Evolutionary conservation across 1,140 invertebrate genomes (phyloP).

Genomic region (Macrocentrus cingulum): DNA sequence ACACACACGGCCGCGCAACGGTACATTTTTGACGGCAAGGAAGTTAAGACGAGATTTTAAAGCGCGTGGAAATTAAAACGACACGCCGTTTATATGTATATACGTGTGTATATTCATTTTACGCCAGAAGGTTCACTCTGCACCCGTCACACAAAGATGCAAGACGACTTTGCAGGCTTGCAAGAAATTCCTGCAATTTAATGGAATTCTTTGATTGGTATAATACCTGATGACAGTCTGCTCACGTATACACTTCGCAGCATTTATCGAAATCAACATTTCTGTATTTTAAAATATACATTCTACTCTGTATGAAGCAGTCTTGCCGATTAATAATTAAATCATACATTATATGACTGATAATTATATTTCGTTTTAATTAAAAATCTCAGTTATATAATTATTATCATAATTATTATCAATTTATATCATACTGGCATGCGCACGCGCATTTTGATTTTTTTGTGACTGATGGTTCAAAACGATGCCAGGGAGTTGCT

Average conservation of each 20-base stretch:
- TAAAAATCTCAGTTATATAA: too few relatives aligned
- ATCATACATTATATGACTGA: too few relatives aligned
- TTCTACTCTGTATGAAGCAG: background rate
- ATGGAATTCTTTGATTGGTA: slow-evolving; percentile 57
- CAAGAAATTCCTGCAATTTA: slow-evolving; percentile 57
- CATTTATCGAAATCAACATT: slow-evolving; percentile 48
- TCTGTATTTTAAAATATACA: slow-evolving; percentile 30
- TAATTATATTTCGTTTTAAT: too few relatives aligned
- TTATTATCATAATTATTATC: too few relatives aligned
- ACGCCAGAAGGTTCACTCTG: background rate
- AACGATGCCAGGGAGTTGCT: too few relatives aligned
- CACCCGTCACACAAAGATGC: too few relatives aligned
- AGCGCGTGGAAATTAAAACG: too few relatives aligned
- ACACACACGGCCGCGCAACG: slow-evolving; percentile 9
- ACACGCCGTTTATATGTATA: background rate
- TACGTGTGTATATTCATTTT: background rate
- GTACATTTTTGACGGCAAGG: slow-evolving; percentile 11
- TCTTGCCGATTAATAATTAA: too few relatives aligned
- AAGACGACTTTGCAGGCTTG: too few relatives aligned
- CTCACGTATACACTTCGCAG: slow-evolving; percentile 43
- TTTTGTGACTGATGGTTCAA: too few relatives aligned
- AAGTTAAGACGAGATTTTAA: background rate
- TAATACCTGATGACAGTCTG: slow-evolving; percentile 45
- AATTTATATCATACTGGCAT: too few relatives aligned
- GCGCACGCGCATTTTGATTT: too few relatives aligned